Evolutionary conservation across 2,888 invertebrate genomes (phyloP).

Genomic region (Lithophane ornitopus): DNA sequence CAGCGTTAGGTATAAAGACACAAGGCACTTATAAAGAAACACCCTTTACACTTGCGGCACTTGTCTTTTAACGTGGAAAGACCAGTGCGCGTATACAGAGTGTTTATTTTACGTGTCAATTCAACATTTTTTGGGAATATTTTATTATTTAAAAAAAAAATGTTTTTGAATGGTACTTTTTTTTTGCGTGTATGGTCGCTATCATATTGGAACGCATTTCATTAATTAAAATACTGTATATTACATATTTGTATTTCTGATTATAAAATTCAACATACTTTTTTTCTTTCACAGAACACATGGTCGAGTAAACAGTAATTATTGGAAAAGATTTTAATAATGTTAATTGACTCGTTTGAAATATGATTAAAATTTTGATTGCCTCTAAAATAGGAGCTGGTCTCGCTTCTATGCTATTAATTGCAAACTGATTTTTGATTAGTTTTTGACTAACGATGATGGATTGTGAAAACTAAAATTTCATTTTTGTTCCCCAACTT

Average conservation of each 20-base stretch:
- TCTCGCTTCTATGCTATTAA: conserved; percentile 17
- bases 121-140: no score
- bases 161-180: no score
- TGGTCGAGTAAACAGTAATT: conserved; percentile 84
- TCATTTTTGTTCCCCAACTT: conserved; percentile 12
- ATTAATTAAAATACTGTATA: no score
- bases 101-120: no score
- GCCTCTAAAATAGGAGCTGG: conserved; percentile 43
- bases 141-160: no score
- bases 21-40: no score
- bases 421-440: conserved; percentile 30
- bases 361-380: conserved; percentile 36
- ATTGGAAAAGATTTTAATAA: conserved; percentile 45
- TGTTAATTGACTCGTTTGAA: conserved; percentile 44
- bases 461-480: conserved; percentile 26
- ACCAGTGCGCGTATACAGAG: no score
- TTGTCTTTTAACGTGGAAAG: no score
- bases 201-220: no score
- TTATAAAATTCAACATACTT: not conserved
- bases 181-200: no score
- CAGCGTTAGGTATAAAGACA: conserved; percentile 21
- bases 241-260: not conserved
- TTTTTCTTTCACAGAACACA: conserved; percentile 81
- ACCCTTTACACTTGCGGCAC: no score
- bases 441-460: conserved; percentile 34